Percentiles rank a stretch among this genome's conserved stretches.
phyloP scores from a whole-genome alignment of 2,888 invertebrate genomes.

The Brassicogethes aeneus region DNA sequence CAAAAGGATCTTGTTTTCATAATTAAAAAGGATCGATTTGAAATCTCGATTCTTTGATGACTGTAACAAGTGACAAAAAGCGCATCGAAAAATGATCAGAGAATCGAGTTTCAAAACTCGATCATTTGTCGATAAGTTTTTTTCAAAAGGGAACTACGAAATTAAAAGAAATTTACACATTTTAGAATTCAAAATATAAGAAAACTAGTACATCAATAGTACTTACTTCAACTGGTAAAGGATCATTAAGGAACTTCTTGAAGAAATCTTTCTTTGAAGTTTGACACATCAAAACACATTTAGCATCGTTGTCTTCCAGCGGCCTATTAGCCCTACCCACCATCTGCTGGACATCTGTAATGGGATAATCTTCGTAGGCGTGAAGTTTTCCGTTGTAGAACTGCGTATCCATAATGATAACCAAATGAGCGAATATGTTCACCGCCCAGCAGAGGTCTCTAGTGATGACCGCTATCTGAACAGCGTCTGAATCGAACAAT shows the following conservation, averaged over 20 bases:
- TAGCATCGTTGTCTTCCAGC: slow-evolving; percentile 81
- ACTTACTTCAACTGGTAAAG: slow-evolving; percentile 80
- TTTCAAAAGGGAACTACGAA: too few relatives aligned
- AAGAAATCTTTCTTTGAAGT: slow-evolving; percentile 97
- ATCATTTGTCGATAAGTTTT: too few relatives aligned
- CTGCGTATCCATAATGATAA: slow-evolving; percentile 95
- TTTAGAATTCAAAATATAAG: too few relatives aligned
- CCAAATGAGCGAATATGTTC: slow-evolving; percentile 85
- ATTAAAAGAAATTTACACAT: too few relatives aligned
- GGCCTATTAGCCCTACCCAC: slow-evolving; percentile 93
- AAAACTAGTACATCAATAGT: too few relatives aligned
- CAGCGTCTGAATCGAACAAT: slow-evolving; percentile 86
- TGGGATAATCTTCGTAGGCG: slow-evolving; percentile 95
- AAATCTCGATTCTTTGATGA: too few relatives aligned
- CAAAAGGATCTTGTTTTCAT: too few relatives aligned
- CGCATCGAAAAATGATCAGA: too few relatives aligned
- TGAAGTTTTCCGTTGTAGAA: slow-evolving; percentile 75
- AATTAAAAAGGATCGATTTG: too few relatives aligned
- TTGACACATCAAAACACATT: slow-evolving; percentile 95
- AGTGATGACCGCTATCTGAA: slow-evolving; percentile 87
- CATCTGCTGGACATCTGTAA: slow-evolving; percentile 97
- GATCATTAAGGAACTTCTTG: slow-evolving; percentile 95
- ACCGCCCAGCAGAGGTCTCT: slow-evolving; percentile 90
- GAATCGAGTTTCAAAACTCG: too few relatives aligned
- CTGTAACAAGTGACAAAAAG: too few relatives aligned